Percentiles rank a stretch among this genome's conserved stretches.
phyloP scores from a whole-genome alignment of 1,140 invertebrate species.

The Euwallacea fornicatus region DNA sequence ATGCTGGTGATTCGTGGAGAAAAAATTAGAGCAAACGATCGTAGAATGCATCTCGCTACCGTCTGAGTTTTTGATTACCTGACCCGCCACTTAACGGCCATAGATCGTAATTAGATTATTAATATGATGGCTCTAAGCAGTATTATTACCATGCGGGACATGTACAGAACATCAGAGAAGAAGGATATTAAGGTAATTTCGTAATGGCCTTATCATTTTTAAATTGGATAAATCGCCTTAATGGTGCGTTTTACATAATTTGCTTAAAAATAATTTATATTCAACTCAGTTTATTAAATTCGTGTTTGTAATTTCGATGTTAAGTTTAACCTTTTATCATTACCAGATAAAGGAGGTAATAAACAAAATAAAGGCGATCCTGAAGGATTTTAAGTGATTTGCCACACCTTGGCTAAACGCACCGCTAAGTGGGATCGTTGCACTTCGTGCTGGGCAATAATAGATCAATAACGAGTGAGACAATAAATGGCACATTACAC shows the following conservation, averaged over 20 bases:
- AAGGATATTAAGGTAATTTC: slow-evolving; percentile 39
- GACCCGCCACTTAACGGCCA: slow-evolving; percentile 45
- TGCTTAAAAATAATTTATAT: slow-evolving; percentile 31
- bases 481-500: too few species aligned
- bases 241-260: slow-evolving; percentile 35
- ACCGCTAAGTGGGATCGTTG: too few species aligned
- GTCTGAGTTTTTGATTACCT: slow-evolving; percentile 47
- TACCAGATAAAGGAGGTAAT: too few species aligned
- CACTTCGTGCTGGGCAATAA: too few species aligned
- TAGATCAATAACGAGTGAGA: too few species aligned
- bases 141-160: slow-evolving; percentile 42
- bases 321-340: too few species aligned
- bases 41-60: slow-evolving; percentile 43
- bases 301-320: background rate
- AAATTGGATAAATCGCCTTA: slow-evolving; percentile 38
- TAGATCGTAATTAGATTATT: slow-evolving; percentile 50
- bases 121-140: slow-evolving; percentile 42
- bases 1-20: slow-evolving; percentile 25
- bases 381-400: too few species aligned
- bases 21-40: slow-evolving; percentile 19
- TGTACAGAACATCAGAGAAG: slow-evolving; percentile 33
- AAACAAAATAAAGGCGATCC: too few species aligned
- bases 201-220: slow-evolving; percentile 39
- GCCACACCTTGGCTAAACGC: too few species aligned
- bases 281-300: slow-evolving; percentile 13